These are phyloP conservation scores for Alligator sinensis DNA, from an alignment of 2,113 vertebrate species.

Conservation along the genomic window DNA sequence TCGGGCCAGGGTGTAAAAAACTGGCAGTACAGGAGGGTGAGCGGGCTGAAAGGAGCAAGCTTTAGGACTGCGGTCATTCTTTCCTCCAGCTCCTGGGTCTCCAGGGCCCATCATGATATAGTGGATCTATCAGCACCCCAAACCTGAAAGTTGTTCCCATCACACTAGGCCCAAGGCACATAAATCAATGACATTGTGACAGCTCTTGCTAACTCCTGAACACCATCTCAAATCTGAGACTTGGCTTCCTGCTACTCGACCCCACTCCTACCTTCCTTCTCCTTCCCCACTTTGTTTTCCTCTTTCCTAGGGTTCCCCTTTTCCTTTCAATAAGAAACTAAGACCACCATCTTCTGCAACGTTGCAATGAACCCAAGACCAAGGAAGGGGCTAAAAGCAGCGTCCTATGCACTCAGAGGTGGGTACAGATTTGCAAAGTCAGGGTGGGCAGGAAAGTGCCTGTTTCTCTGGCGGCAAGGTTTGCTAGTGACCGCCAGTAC, in stretches of 20 bases:
- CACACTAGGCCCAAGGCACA: neutral
- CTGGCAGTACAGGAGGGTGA: too few species aligned
- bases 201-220: neutral
- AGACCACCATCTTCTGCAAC: neutral
- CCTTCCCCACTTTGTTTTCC: slow-evolving; percentile 3
- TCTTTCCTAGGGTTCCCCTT: slow-evolving; percentile 33
- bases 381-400: slow-evolving; percentile 23
- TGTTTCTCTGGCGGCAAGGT: too few species aligned
- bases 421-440: slow-evolving; percentile 20
- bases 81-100: too few species aligned
- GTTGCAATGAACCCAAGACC: neutral
- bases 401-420: slow-evolving; percentile 3
- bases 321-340: neutral
- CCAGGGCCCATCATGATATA: too few species aligned
- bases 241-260: neutral
- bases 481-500: too few species aligned
- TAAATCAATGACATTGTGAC: neutral
- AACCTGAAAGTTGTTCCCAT: neutral
- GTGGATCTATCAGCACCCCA: neutral
- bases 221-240: neutral
- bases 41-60: too few species aligned
- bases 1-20: too few species aligned
- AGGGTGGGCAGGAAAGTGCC: too few species aligned
- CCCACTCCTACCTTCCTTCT: neutral
- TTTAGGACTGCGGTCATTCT: too few species aligned